Evolutionary conservation across 2,888 invertebrate species (phyloP).

Genomic region (Drosophila nr. fundita): DNA sequence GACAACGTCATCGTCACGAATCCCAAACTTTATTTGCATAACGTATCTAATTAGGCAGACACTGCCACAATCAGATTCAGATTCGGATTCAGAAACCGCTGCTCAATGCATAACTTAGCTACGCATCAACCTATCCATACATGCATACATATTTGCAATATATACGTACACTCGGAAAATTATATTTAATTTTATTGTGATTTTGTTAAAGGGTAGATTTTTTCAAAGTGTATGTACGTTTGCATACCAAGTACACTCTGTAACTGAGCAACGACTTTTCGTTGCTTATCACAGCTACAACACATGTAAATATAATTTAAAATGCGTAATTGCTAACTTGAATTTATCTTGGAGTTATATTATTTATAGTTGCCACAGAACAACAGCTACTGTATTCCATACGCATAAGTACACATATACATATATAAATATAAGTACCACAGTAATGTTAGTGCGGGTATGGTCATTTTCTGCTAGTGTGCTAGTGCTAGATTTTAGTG

Average conservation of each 20-base stretch:
- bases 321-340: conserved; percentile 52
- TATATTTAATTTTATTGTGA: not conserved
- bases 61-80: conserved; percentile 35
- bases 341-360: conserved; percentile 43
- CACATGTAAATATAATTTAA: conserved; percentile 27
- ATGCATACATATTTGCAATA: conserved; percentile 4
- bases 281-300: conserved; percentile 21
- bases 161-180: not conserved
- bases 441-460: conserved; percentile 29
- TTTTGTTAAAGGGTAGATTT: not conserved
- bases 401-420: not conserved
- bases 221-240: not conserved
- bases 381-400: conserved; percentile 11
- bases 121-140: conserved; percentile 19
- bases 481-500: not conserved
- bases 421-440: not conserved
- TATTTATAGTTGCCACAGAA: conserved; percentile 42
- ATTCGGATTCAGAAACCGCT: conserved; percentile 12
- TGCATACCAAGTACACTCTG: not conserved
- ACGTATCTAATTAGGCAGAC: conserved; percentile 67
- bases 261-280: conserved; percentile 1
- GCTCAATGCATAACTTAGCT: conserved; percentile 48
- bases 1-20: conserved; percentile 49
- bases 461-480: not conserved
- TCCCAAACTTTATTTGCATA: conserved; percentile 63